A percentile compares a stretch with the other conserved stretches of the same genome.
phyloP scores from a whole-genome alignment of 2,797 vertebrate species.

The Onychomys leucogaster region DNA sequence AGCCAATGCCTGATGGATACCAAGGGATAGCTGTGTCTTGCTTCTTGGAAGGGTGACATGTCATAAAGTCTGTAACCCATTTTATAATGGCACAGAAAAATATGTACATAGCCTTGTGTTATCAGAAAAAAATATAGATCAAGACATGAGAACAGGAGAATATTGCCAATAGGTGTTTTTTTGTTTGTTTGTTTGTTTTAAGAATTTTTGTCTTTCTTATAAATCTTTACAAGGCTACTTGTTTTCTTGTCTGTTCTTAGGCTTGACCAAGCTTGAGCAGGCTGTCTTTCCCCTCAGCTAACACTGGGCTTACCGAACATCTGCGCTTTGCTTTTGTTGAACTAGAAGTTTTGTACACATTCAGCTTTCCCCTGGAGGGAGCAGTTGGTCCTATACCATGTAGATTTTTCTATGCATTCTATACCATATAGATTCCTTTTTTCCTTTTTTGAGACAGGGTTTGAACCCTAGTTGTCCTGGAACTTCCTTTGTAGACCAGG shows the following conservation, averaged over 20 bases:
- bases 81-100: neutral
- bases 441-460: neutral
- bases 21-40: too few relatives aligned
- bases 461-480: neutral
- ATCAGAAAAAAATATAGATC: neutral
- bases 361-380: neutral
- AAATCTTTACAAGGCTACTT: neutral
- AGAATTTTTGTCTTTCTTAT: neutral
- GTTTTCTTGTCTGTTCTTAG: neutral
- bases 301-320: neutral
- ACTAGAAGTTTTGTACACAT: neutral
- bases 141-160: neutral
- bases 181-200: too few relatives aligned
- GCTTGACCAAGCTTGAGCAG: neutral
- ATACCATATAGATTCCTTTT: neutral
- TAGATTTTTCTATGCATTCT: neutral
- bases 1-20: neutral
- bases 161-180: too few relatives aligned
- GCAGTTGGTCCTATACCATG: neutral
- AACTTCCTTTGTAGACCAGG: neutral
- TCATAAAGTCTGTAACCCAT: neutral
- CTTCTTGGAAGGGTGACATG: neutral
- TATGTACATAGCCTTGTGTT: neutral
- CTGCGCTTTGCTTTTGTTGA: neutral
- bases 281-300: neutral